A percentile compares a stretch with the other conserved stretches of the same genome.
Conservation (phyloP, 2,113 vertebrate species). For the Melospiza georgiana region DNA sequence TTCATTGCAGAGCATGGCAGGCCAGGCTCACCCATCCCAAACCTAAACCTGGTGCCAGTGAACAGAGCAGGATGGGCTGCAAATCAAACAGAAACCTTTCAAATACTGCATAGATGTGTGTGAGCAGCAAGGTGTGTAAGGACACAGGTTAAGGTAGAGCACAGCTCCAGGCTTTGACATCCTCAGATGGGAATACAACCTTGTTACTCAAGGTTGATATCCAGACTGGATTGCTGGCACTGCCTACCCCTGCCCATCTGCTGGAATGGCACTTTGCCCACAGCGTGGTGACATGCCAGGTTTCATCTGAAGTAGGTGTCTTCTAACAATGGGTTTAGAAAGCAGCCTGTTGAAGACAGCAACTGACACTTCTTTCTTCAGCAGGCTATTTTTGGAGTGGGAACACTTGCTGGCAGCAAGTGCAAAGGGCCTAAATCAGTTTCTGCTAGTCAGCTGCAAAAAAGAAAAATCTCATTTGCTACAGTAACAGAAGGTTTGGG, state of each 20-base stretch:
- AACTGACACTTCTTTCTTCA: conserved; percentile 49
- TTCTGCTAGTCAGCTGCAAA: conserved; percentile 55
- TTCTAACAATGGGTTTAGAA: conserved; percentile 49
- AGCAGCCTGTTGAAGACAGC: conserved; percentile 49
- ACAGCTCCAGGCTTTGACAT: neutral
- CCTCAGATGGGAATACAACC: conserved; percentile 30
- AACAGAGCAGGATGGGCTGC: neutral
- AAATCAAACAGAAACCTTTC: neutral
- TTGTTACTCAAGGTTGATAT: conserved; percentile 43
- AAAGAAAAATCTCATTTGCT: conserved; percentile 39
- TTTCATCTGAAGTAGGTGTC: conserved; percentile 47
- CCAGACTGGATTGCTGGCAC: conserved; percentile 26
- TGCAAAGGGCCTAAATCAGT: conserved; percentile 14
- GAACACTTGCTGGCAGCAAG: conserved; percentile 42
- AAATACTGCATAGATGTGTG: neutral
- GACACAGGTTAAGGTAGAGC: neutral
- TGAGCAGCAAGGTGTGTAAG: neutral
- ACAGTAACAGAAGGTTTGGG: conserved; percentile 34
- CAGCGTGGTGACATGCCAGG: neutral
- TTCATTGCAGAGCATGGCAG: neutral
- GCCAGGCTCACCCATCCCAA: neutral
- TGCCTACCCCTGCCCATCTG: conserved; percentile 52
- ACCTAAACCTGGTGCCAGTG: neutral
- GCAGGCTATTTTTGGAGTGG: conserved; percentile 47
- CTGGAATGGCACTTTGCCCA: conserved; percentile 46